These are phyloP conservation scores for Ischnura elegans DNA, from an alignment of 2,888 invertebrate genomes.

Conservation along the genomic window DNA sequence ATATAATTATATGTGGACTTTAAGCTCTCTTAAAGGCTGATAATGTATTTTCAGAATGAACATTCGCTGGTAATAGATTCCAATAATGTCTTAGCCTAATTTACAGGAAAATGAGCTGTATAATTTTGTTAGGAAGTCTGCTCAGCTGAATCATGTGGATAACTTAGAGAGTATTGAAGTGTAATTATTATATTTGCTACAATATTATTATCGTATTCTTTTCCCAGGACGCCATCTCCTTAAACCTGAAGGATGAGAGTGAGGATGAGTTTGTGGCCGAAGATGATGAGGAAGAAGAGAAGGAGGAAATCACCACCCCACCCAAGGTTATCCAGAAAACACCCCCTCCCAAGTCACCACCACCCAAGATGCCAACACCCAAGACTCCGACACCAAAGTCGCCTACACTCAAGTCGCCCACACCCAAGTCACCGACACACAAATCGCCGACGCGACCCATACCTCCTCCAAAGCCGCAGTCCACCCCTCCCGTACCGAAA, in stretches of 20 bases:
- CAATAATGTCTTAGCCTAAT: no score
- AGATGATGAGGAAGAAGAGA: slow-evolving; percentile 77
- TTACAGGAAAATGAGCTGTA: no score
- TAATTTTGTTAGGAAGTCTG: no score
- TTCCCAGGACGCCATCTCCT: slow-evolving; percentile 77
- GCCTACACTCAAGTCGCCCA: slow-evolving; percentile 75
- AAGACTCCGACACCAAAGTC: slow-evolving; percentile 69
- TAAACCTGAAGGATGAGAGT: slow-evolving; percentile 78
- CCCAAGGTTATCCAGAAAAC: slow-evolving; percentile 73
- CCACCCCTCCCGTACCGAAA: slow-evolving; percentile 69
- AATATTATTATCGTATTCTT: no score
- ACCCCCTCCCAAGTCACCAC: slow-evolving; percentile 74
- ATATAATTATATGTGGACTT: no score
- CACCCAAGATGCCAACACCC: slow-evolving; percentile 71
- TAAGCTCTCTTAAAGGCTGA: no score
- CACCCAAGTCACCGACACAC: slow-evolving; percentile 74
- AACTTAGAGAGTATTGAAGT: no score
- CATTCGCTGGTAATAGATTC: no score
- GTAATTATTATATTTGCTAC: no score
- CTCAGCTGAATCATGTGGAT: no score
- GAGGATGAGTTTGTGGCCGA: slow-evolving; percentile 80
- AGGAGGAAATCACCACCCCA: not conserved
- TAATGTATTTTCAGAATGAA: no score
- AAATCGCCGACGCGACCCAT: slow-evolving; percentile 71
- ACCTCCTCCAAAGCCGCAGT: slow-evolving; percentile 68